Base-by-base conservation (phyloP, 2,888 invertebrate species). In the Dexiosoma caninum region DNA sequence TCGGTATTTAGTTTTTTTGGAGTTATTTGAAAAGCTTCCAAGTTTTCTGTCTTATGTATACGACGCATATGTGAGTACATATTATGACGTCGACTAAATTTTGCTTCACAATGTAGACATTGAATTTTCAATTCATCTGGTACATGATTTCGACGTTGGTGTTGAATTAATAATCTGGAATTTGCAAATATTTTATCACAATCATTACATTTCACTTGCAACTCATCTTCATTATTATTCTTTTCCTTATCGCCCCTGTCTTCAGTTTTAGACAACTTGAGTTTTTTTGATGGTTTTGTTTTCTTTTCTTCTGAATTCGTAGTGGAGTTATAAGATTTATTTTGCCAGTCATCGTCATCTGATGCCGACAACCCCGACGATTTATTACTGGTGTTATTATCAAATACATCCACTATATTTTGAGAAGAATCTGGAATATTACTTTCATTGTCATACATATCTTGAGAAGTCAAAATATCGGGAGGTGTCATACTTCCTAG, bases 1-100 rank as follows among this genome's bases (percentile, higher is more conserved):
- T 67, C 55, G 16, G 16, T 14, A 23, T 92, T 91, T 9, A 51
- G 6, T 67, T 91, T 90, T 87, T 77, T 69, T 0, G 60, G 62
- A 16, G 62, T 53, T 16, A 77, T 44, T 62, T 77, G 57, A 32
- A 72, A 37, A 23, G 69, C 40, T 64, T 77, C 42, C 9, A 81
- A 51, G 37, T 74, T 70, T 69, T 81, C 72, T 0, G 62, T 14
- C 9, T 77, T 77, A 51, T 81, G 81, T 0, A 77, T 69, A 7
- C 69, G 60, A 3, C 81, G 72, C 72, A 81, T 74, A 51, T 81
- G 81, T 12, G 81, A 77, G 42, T 77, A 77, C 81, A 81, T 81
- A 44, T 81, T 81, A 30, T 81, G 72, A 1, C 81, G 81, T 35
- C 81, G 40, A 62, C 72, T 81, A 32, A 81, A 81, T 64, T 77